Evolutionary conservation across 2,888 invertebrate species (phyloP).

Genomic region (Acanthosepion esculentum): DNA sequence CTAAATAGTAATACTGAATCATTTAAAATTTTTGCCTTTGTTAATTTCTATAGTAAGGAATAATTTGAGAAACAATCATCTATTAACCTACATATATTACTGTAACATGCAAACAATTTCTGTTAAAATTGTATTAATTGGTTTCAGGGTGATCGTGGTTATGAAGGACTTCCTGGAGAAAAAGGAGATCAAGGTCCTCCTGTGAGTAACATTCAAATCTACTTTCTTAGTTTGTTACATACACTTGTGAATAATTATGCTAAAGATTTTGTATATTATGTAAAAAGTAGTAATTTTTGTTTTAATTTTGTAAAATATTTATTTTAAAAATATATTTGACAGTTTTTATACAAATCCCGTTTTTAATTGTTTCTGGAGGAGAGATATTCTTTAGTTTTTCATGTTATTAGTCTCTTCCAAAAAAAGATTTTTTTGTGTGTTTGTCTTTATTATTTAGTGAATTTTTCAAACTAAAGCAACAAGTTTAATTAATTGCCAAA

Average conservation of each 20-base stretch:
- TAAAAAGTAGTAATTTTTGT: not conserved
- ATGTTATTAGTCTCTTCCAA: no score
- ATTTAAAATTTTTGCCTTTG: no score
- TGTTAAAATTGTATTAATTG: not conserved
- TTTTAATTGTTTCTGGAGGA: no score
- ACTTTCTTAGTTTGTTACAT: not conserved
- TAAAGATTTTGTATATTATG: not conserved
- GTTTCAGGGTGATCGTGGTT: not conserved
- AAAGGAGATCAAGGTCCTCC: not conserved
- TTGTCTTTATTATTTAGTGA: no score
- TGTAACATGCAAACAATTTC: not conserved
- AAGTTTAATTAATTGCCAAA: no score
- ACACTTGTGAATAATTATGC: not conserved
- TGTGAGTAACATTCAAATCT: not conserved
- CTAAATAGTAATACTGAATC: no score
- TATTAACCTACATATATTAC: not conserved
- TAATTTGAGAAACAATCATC: not conserved
- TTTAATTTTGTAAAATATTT: not conserved
- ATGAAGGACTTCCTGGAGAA: not conserved
- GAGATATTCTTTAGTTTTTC: no score
- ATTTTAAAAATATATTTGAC: not conserved
- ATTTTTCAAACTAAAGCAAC: no score
- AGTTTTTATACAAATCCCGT: no score
- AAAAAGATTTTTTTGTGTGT: no score
- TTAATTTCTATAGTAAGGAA: no score